Base-by-base conservation (phyloP, 1,140 invertebrate species). In the Phymorhynchus buccinoides region DNA sequence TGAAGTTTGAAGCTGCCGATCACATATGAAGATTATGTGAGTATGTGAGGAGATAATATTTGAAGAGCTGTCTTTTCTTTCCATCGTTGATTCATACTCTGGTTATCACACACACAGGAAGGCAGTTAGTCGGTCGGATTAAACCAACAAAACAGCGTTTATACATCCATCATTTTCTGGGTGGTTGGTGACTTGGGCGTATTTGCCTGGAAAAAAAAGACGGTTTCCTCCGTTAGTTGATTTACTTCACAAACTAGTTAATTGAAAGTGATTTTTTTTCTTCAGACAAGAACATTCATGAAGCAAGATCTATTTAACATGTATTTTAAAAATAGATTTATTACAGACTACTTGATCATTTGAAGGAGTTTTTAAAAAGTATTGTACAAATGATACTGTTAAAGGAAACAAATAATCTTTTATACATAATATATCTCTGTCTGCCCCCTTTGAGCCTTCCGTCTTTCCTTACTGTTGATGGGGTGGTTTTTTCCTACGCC, bases 111-210 rank as follows among this genome's bases (percentile, higher is more conserved):
- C 42, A 79, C 37, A 78, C 39, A 78, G 39, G 4, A 35, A 35
- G 30, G 4, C 27, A 41, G 42, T 7, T 52, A 1, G 44, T 12
- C 41, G 32, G 42, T 79, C 42, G 30, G 27, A 84, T 96, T 96
- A 99, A 88, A 99, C 97, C 91, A 99, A 95, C 77, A 99, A 94
- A 85, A 99, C 97, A 93, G 98, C 98, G 96, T 99, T 99, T 77
- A 99, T 99, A 93, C 98, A 99, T 42, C 99, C 99, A 96, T 99
- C 99, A 94, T 99, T 99, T 94, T 99, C 99, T 12, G 99, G 99
- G 94, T 99, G 98, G 93, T 99, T 99, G 0, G 98, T 99, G 27
- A 99, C 98, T 94, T 99, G 99, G 0, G 99, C 99, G 94, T 99
- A 99, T 95, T 99, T 99, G 66, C 92, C 92, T 93, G 89, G 35